Conservation (phyloP, 2,113 vertebrate genomes). For the Synodontis membranacea region DNA sequence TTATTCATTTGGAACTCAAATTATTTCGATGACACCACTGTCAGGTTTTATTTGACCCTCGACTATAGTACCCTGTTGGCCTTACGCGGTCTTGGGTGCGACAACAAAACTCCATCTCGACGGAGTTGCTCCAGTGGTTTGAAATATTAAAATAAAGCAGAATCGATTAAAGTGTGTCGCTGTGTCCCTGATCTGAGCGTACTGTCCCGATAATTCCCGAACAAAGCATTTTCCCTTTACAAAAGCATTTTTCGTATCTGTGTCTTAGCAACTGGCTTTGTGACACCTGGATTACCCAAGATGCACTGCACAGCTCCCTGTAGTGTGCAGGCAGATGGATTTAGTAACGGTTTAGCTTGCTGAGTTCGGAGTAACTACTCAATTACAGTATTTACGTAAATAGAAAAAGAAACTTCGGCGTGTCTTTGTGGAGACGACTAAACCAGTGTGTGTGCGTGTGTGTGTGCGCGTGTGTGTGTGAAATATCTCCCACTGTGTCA, state of each 20-base stretch:
- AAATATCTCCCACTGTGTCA: not conserved
- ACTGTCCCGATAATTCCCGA: not conserved
- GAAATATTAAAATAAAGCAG: not conserved
- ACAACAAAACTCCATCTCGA: not conserved
- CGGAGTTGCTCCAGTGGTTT: not conserved
- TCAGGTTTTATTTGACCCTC: too few relatives aligned
- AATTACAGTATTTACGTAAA: not conserved
- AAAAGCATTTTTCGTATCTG: not conserved
- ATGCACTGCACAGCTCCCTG: not conserved
- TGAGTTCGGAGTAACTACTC: not conserved
- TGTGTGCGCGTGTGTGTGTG: not conserved
- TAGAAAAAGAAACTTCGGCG: not conserved
- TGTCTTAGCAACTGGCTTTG: constrained; percentile 5
- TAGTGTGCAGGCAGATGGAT: not conserved
- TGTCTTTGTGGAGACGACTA: not conserved
- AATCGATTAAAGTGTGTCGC: not conserved
- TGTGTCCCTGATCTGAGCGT: not conserved
- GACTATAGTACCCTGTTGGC: not conserved
- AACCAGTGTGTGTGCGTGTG: constrained; percentile 1
- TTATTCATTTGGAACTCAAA: too few relatives aligned
- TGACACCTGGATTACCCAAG: not conserved
- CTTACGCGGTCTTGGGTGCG: not conserved
- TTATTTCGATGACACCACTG: too few relatives aligned
- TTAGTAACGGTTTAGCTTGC: not conserved
- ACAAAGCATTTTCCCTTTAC: not conserved